Evolutionary conservation across 2,888 invertebrate genomes (phyloP), one percentile per base, ranked within the genome.

Genomic region (Pardosa pseudoannulata): DNA sequence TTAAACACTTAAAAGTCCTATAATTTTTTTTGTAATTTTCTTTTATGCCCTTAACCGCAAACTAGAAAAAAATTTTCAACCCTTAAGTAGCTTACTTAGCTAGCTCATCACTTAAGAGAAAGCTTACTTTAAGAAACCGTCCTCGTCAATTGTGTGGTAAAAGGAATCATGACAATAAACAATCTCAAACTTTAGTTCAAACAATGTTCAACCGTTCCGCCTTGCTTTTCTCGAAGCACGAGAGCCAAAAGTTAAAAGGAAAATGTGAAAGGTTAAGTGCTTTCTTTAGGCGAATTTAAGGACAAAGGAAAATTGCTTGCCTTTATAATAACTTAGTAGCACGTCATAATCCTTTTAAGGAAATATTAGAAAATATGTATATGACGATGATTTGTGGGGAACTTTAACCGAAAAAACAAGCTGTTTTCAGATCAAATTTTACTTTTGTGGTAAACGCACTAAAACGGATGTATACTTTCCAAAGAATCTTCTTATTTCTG

Each of bases 211-310:
- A 9, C 5, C 11, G 7, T 16, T 16, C n/a, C 46, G 2, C 13
- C 16, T 46, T 46, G 2, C 2, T 46, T 46, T 16, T 46, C 16
- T 2, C 16, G 46, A 46, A 16, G 3, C 16, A 11, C 5, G 3
- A 1, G 31, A 23, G 19, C 11, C 23, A 75, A 27, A 19, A 65
- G 65, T 65, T 46, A 75, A 75, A 65, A 75, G 41, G 65, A 29
- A 31, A 41, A 27, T 41, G 46, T 29, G 39, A 75, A 65, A 75
- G 75, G 75, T 75, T 65, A 75, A 75, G 46, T 75, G 75, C 65
- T 28, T 41, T 5, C 7, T 23, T 36, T 23, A 11, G 13, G 19
- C 3, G 16, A 19, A 13, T 16, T 16, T 9, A 5, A 5, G 41
- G 31, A 73, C n/a, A 11, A 23, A 28, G n/a, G 50, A n/a, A 73